Conservation (phyloP, 2,888 invertebrate species). For the Mesorhabditis sp. region DNA sequence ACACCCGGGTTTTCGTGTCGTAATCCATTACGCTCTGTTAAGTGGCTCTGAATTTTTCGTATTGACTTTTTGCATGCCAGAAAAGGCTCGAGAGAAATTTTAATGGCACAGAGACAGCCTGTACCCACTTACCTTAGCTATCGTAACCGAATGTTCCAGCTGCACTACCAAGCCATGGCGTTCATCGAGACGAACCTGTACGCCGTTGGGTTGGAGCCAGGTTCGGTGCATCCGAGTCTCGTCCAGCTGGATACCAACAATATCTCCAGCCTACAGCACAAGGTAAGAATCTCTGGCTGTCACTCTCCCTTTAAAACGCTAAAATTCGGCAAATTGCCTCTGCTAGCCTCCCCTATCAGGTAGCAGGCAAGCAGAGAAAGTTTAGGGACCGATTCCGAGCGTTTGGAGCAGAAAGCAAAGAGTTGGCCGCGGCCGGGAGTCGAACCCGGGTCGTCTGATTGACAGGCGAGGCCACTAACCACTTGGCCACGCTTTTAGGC, state of each 20-base stretch:
- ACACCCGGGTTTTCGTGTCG: too few species aligned
- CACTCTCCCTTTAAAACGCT: too few species aligned
- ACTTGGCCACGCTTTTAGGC: too few species aligned
- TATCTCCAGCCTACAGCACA: conserved; percentile 39
- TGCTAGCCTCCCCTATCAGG: too few species aligned
- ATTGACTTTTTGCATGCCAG: too few species aligned
- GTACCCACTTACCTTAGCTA: not conserved
- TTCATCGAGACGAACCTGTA: conserved; percentile 53
- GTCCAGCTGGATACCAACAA: conserved; percentile 51
- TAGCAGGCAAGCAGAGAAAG: too few species aligned
- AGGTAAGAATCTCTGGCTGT: conserved; percentile 15
- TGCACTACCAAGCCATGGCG: conserved; percentile 49
- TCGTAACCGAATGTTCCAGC: conserved; percentile 10
- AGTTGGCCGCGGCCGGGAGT: not conserved
- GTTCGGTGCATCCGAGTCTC: conserved; percentile 43
- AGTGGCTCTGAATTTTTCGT: too few species aligned
- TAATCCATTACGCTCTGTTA: too few species aligned
- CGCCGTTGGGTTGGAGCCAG: conserved; percentile 53
- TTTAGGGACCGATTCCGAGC: too few species aligned
- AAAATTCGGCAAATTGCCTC: too few species aligned
- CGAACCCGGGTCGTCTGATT: not conserved
- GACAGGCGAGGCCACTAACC: not conserved
- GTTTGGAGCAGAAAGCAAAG: not conserved
- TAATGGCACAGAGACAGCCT: too few species aligned
- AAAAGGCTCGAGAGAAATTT: too few species aligned